Evolutionary conservation across 2,113 vertebrate species (phyloP), one percentile per base, ranked within the genome.

Genomic region (Terrapene triunguis): DNA sequence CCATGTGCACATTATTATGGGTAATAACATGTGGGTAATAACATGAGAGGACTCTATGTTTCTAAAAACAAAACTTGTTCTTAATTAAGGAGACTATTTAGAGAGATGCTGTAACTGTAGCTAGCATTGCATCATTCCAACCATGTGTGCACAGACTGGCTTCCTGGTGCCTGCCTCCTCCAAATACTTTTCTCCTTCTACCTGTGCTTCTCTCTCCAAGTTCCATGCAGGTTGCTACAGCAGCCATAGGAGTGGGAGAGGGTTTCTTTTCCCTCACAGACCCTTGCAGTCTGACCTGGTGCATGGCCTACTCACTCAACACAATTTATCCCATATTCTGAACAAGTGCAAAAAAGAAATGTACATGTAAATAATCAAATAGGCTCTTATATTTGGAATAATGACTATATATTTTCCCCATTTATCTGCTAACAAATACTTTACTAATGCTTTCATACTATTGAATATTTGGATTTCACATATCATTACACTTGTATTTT

Each of bases 341-440:
- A 92, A 38, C 57, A 89, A 79, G 85, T 95, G 87, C 87, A 84
- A 81, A 95, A 27, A 65, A 90, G 88, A 94, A 12, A 25, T 69
- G 53, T 32, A 35, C 3, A 79, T 14, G 42, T 11, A 47, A 82
- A 50, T 21, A 72, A 93, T 79, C 50, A 93, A 48, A 79, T 21
- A 84, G 32, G 48, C 62, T 80, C 90, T 88, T 57, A 72, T 2
- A 8, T 9, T 10, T 0, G 0, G 74, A 62, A 69, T 0, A 2
- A 69, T 82, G 12, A 38, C 5, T 79, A 54, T 21, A 27, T 72
- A 79, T 0, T 0, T 0, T 13, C 29, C 27, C 42, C 35, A 12
- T 57, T 83, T 82, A 50, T n/a, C 59, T 0, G 0, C 17, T 53
- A 7, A 53, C 38, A 74, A 74, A 72, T 11, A 22, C 21, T 9